Conservation (phyloP, 2,113 vertebrate species). For the Brachypteracias leptosomus region DNA sequence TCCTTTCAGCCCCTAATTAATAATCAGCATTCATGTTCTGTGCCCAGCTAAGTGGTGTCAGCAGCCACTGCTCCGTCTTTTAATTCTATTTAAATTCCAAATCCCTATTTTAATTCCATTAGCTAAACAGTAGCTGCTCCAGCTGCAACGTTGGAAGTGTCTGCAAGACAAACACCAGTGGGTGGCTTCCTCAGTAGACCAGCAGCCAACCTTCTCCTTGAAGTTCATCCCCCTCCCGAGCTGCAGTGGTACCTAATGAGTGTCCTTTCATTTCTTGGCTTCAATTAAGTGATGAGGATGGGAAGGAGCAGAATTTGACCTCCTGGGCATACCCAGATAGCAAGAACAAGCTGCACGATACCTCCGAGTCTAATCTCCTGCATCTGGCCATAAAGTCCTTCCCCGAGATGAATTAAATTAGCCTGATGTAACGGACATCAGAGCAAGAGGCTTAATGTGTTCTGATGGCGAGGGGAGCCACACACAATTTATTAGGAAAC, state of each 20-base stretch:
- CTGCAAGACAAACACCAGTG: rapidly evolving
- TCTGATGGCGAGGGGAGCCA: not conserved
- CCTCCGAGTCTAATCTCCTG: not conserved
- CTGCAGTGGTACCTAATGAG: rapidly evolving
- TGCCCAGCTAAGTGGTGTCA: not conserved
- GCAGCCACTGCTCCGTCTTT: not conserved
- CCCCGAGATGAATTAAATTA: not conserved
- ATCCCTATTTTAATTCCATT: not conserved
- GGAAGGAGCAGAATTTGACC: not conserved
- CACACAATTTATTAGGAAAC: not conserved
- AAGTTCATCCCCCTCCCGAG: not conserved
- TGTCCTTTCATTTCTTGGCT: not conserved
- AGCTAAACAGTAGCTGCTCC: not conserved
- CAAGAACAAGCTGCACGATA: not conserved
- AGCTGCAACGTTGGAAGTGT: not conserved
- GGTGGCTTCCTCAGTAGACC: not conserved
- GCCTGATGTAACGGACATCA: not conserved
- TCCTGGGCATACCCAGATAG: not conserved
- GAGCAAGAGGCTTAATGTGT: not conserved
- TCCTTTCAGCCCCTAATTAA: not conserved
- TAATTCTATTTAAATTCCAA: not conserved
- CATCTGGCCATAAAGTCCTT: not conserved
- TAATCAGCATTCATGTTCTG: not conserved
- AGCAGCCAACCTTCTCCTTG: not conserved
- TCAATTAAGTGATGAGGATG: not conserved